Evolutionary conservation across 2,888 invertebrate genomes (phyloP).

Genomic region (Cremastinae sp.): DNA sequence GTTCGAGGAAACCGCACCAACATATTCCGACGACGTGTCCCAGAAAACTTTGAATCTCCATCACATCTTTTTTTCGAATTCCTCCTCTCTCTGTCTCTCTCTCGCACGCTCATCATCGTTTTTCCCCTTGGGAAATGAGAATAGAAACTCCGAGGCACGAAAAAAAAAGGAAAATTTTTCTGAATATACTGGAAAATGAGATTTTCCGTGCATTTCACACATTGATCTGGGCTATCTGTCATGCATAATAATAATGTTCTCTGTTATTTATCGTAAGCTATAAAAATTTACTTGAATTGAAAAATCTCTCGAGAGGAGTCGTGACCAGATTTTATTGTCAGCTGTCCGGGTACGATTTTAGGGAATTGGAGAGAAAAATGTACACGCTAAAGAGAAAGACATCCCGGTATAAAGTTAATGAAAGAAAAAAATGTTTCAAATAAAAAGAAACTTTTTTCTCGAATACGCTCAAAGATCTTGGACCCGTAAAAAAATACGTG

Average conservation of each 20-base stretch:
- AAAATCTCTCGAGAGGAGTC: constrained; percentile 33
- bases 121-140: constrained; percentile 41
- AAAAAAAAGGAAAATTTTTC: constrained; percentile 15
- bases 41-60: constrained; percentile 46
- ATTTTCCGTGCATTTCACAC: constrained; percentile 12
- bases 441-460: no score
- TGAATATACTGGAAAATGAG: constrained; percentile 11
- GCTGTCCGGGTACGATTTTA: no score
- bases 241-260: not conserved
- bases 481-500: no score
- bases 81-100: constrained; percentile 6
- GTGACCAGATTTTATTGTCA: constrained; percentile 1
- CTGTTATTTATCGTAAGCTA: not conserved
- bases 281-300: not conserved
- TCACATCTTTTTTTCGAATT: constrained; percentile 37
- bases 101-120: constrained; percentile 18
- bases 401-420: no score
- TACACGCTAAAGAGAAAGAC: no score
- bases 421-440: no score
- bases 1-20: constrained; percentile 45
- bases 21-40: constrained; percentile 35
- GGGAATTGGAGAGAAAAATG: no score
- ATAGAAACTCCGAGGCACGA: constrained; percentile 9
- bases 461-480: no score
- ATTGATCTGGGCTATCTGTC: not conserved